A percentile compares a stretch with the other conserved stretches of the same genome.
phyloP scores from a whole-genome alignment of 2,888 invertebrate genomes.

The Xestia c-nigrum region DNA sequence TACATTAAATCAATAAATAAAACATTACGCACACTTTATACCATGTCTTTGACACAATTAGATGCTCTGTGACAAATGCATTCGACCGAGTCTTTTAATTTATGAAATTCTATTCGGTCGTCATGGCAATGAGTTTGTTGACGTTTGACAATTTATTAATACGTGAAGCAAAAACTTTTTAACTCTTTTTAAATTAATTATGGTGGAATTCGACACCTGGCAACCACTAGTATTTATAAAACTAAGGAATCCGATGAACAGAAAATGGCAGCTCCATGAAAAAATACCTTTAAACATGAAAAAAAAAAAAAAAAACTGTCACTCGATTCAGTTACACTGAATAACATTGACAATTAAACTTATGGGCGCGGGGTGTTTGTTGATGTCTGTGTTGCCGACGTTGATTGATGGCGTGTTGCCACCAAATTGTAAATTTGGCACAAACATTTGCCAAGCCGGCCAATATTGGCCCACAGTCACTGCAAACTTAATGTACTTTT shows the following conservation, averaged over 20 bases:
- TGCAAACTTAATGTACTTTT: slow-evolving; percentile 72
- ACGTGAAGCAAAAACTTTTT: too few relatives aligned
- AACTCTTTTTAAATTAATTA: too few relatives aligned
- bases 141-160: too few relatives aligned
- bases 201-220: too few relatives aligned
- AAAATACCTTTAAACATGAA: background rate
- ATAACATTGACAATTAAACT: slow-evolving; percentile 76
- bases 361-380: slow-evolving; percentile 69
- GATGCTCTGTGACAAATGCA: too few relatives aligned
- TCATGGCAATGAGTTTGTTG: too few relatives aligned
- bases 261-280: background rate
- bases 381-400: slow-evolving; percentile 73
- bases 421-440: slow-evolving; percentile 79
- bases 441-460: slow-evolving; percentile 79
- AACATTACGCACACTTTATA: too few relatives aligned
- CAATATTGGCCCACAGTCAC: slow-evolving; percentile 61
- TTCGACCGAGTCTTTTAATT: too few relatives aligned
- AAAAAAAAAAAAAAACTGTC: background rate
- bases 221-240: too few relatives aligned
- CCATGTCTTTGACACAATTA: too few relatives aligned
- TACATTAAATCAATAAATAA: too few relatives aligned
- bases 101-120: too few relatives aligned
- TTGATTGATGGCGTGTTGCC: slow-evolving; percentile 79
- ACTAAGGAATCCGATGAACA: background rate
- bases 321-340: slow-evolving; percentile 69